Conservation (phyloP, 2,888 invertebrate species). For the Colletes collaris region DNA sequence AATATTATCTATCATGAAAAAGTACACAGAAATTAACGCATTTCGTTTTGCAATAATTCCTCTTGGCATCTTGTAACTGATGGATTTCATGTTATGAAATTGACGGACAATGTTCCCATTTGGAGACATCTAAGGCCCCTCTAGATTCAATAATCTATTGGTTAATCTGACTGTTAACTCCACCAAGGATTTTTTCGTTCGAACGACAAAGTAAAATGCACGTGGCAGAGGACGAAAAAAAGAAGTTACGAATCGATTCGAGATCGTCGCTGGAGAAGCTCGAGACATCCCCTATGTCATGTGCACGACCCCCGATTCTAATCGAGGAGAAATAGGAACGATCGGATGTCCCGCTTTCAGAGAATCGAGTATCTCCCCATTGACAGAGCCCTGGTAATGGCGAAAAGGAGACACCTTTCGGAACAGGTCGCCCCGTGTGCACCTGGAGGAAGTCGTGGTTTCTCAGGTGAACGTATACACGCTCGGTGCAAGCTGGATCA, state of each 20-base stretch:
- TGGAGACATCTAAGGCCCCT: too few relatives aligned
- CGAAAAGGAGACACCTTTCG: conserved; percentile 41
- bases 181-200: too few relatives aligned
- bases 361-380: conserved; percentile 79
- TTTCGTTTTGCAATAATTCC: too few relatives aligned
- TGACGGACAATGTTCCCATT: too few relatives aligned
- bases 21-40: too few relatives aligned
- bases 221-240: too few relatives aligned
- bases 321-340: conserved; percentile 69
- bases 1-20: too few relatives aligned
- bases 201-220: background rate
- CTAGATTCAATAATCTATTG: too few relatives aligned
- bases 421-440: conserved; percentile 63
- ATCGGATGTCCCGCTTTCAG: conserved; percentile 73
- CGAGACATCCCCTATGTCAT: background rate
- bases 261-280: background rate
- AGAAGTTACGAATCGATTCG: conserved; percentile 8
- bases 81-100: too few relatives aligned
- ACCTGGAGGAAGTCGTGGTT: conserved; percentile 59
- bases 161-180: too few relatives aligned
- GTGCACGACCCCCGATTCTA: conserved; percentile 12
- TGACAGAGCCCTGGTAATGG: conserved; percentile 53
- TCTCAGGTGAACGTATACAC: conserved; percentile 33
- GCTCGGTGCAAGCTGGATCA: conserved; percentile 23
- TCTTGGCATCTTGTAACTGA: too few relatives aligned